Base-by-base conservation (phyloP, 1,140 invertebrate genomes). In the Oedothorax gibbosus region DNA sequence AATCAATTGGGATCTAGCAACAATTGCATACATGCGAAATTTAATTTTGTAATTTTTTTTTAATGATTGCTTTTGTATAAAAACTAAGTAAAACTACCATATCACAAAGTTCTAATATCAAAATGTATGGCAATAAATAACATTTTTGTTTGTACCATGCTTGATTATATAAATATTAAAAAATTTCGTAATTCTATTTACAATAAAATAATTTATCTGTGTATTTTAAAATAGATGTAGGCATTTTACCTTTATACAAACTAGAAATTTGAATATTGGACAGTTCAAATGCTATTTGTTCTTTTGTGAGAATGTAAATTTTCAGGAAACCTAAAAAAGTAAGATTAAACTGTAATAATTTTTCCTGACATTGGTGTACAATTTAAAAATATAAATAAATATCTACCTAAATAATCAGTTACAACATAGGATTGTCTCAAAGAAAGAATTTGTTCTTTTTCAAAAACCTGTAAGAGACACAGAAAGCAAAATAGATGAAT, bases 231-330 rank as follows among this genome's bases (percentile, higher is more conserved):
- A 60, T 14, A 60, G 4, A 14, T 60, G n/a, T 14, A 60, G 12
- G 12, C 3, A n/a, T 71, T 20, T 71, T 18, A 71, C 68, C 50
- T 15, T 53, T 18, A 18, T 51, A 71, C n/a, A 71, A n/a, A 5
- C 0, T 4, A 53, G 50, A 53, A n/a, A 71, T n/a, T 51, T 49
- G 18, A 71, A 71, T 71, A n/a, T 51, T 51, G 15, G 68, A 71
- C 9, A 51, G 53, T 71, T 71, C 68, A 15, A 51, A 71, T 18
- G 20, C 68, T 18, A 71, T 53, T 71, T 71, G 49, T 51, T 71
- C 20, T 4, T 15, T 51, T 18, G 68, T 53, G 20, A 71, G 50
- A 51, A 71, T 71, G 49, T 51, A 71, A 12, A 71, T 3, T 71
- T 53, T 51, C 18, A 71, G 53, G 8, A 51, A 71, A 9, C 14